Conservation (phyloP, 1,140 invertebrate species). For the Oncopodura yosiiana region DNA sequence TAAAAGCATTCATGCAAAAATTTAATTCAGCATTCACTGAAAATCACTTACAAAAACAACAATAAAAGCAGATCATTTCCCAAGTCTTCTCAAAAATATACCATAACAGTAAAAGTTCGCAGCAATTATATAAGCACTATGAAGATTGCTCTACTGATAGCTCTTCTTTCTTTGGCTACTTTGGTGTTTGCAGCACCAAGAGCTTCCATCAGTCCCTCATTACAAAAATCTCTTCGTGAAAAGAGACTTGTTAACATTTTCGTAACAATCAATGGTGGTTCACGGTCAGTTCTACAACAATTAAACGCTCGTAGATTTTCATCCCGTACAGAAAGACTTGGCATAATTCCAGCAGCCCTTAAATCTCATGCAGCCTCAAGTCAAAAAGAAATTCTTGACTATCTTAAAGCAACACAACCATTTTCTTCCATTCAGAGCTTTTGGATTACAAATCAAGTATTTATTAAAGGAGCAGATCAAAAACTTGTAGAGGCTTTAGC, state of each 20-base stretch:
- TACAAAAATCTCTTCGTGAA: not conserved
- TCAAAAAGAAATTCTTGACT: not conserved
- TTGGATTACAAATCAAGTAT: constrained; percentile 9
- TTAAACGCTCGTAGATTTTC: not conserved
- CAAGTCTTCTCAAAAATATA: too few relatives aligned
- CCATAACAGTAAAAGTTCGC: too few relatives aligned
- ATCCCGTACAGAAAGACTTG: not conserved
- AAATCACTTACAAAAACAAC: too few relatives aligned
- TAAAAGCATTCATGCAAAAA: too few relatives aligned
- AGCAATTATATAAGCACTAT: too few relatives aligned
- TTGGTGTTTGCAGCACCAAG: too few relatives aligned
- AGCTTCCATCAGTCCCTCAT: not conserved
- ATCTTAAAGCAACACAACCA: not conserved
- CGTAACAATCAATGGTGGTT: not conserved
- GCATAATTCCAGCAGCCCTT: not conserved
- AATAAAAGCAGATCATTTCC: too few relatives aligned
- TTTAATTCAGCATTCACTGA: too few relatives aligned
- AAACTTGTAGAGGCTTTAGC: not conserved
- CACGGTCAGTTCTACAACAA: not conserved
- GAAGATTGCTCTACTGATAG: too few relatives aligned
- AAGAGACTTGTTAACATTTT: constrained; percentile 1
- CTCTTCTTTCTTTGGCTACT: too few relatives aligned
- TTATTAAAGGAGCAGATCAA: not conserved
- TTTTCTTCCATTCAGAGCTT: not conserved
- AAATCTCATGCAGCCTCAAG: not conserved